phyloP scores from a whole-genome alignment of 2,888 invertebrate genomes.

The Hypercompe scribonia region DNA sequence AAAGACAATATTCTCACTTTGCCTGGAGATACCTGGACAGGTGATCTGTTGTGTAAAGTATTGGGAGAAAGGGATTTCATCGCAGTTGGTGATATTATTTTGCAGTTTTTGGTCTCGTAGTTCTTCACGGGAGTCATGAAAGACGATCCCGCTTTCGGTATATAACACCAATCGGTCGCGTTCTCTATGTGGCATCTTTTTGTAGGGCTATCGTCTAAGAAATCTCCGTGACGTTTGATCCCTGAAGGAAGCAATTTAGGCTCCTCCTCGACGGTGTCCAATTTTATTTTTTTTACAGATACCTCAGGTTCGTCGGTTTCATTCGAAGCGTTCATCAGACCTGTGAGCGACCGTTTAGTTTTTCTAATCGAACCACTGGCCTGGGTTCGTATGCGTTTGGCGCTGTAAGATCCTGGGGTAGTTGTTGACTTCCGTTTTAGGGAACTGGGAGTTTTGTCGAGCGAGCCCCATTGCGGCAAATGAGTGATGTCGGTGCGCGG shows the following conservation, averaged over 20 bases:
- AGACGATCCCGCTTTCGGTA: constrained; percentile 65
- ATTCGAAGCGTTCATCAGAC: constrained; percentile 69
- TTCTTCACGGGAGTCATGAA: constrained; percentile 75
- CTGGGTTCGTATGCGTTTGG: constrained; percentile 51
- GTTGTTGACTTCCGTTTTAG: constrained; percentile 68
- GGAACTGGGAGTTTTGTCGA: constrained; percentile 83
- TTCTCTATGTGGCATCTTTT: constrained; percentile 44
- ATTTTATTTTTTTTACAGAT: constrained; percentile 60
- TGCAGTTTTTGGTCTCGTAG: constrained; percentile 62
- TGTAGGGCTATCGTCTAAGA: constrained; percentile 54
- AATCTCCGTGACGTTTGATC: constrained; percentile 67
- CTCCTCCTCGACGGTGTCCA: constrained; percentile 54
- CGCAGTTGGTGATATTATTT: constrained; percentile 64
- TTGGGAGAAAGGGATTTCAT: constrained; percentile 59
- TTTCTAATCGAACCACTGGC: constrained; percentile 49
- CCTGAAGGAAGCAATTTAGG: constrained; percentile 55
- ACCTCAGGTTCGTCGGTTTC: constrained; percentile 60
- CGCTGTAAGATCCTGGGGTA: constrained; percentile 56
- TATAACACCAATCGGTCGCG: constrained; percentile 62
- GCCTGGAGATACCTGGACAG: constrained; percentile 58
- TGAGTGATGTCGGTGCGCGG: constrained; percentile 56
- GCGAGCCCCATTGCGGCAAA: constrained; percentile 64
- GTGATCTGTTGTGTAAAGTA: constrained; percentile 49
- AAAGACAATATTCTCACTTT: constrained; percentile 63
- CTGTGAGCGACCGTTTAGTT: constrained; percentile 77